Percentiles rank a stretch among this genome's conserved stretches.
These are phyloP conservation scores for Plutella xylostella DNA, from an alignment of 2,888 invertebrate genomes.

Conservation along the genomic window DNA sequence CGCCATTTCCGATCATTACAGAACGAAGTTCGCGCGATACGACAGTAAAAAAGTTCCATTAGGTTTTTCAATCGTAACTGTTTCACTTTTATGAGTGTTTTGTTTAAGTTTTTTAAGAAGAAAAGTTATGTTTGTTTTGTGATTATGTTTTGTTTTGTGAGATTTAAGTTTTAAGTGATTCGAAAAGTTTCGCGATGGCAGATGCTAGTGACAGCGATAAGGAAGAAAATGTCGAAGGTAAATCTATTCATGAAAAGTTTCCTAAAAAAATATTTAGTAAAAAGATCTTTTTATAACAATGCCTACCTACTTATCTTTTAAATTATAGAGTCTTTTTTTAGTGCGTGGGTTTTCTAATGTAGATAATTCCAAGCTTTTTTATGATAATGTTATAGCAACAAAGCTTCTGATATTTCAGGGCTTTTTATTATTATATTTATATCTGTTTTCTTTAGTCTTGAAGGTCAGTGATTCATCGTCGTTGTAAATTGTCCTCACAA, in stretches of 20 bases:
- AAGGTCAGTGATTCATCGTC: too few species aligned
- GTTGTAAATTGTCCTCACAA: too few species aligned
- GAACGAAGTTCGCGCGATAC: conserved; percentile 17
- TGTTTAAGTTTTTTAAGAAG: conserved; percentile 15
- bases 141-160: conserved; percentile 11
- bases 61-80: not conserved
- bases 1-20: conserved; percentile 19
- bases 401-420: too few species aligned
- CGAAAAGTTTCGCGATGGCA: conserved; percentile 27
- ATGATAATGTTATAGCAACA: not conserved
- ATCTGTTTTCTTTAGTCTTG: too few species aligned
- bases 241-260: too few species aligned
- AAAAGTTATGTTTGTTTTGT: conserved; percentile 25
- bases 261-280: not conserved
- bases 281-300: too few species aligned
- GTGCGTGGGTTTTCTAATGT: not conserved
- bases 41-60: not conserved
- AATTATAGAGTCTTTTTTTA: not conserved
- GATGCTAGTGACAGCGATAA: conserved; percentile 27
- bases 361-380: not conserved
- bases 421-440: too few species aligned
- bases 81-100: conserved; percentile 13
- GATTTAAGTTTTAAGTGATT: conserved; percentile 17
- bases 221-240: conserved; percentile 44
- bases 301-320: not conserved